These are phyloP conservation scores for Hemicentrotus pulcherrimus DNA, from an alignment of 35 echinoderm and acorn worm species.

Conservation along the genomic window DNA sequence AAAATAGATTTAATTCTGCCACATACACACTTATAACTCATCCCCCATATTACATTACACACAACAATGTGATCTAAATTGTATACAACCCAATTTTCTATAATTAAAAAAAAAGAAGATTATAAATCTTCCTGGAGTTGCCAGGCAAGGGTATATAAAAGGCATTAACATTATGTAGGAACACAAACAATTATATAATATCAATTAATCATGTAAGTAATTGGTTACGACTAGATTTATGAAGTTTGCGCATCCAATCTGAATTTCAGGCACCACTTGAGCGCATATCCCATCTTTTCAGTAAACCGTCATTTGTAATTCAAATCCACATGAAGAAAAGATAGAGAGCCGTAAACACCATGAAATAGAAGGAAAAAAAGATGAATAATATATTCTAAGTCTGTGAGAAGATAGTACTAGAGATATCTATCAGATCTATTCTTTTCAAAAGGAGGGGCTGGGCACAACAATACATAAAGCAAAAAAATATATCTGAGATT, in stretches of 20 bases:
- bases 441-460: neutral
- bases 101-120: neutral
- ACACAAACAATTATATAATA: neutral
- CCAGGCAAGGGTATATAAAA: neutral
- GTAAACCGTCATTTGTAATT: neutral
- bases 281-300: neutral
- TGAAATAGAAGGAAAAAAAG: neutral
- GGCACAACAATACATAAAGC: neutral
- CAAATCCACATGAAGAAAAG: neutral
- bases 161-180: neutral
- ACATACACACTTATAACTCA: neutral
- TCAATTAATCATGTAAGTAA: too few species aligned
- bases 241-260: neutral
- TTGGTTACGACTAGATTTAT: neutral
- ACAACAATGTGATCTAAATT: neutral
- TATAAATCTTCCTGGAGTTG: neutral
- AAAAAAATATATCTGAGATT: neutral
- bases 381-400: neutral
- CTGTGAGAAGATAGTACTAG: neutral
- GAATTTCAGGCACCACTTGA: neutral
- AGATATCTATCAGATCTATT: neutral
- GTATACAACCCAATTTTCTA: slow-evolving; percentile 4
- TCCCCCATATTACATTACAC: neutral
- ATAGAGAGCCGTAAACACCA: neutral
- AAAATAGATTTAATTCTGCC: neutral